Percentiles rank a stretch among this genome's conserved stretches.
These are phyloP conservation scores for Gadopsis bispinosus DNA, from an alignment of 2,797 vertebrate species.

Conservation along the genomic window DNA sequence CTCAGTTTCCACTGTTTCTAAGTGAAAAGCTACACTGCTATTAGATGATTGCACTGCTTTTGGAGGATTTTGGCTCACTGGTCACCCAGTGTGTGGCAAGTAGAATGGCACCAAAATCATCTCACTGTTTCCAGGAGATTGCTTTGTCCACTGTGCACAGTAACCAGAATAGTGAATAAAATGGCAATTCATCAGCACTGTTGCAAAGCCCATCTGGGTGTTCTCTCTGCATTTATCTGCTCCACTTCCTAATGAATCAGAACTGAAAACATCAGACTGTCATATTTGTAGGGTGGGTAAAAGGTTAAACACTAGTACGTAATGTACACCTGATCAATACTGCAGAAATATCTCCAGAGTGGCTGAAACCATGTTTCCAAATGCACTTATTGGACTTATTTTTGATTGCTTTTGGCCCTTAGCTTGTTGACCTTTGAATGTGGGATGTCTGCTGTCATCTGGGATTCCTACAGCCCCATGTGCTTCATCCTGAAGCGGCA, in stretches of 20 bases:
- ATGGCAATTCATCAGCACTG: slow-evolving; percentile 45
- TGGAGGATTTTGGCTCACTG: slow-evolving; percentile 41
- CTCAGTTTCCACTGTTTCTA: slow-evolving; percentile 40
- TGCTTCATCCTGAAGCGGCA: background rate
- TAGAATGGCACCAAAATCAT: slow-evolving; percentile 60
- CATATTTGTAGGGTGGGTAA: background rate
- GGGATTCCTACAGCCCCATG: background rate
- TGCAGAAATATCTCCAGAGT: background rate
- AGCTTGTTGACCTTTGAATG: background rate
- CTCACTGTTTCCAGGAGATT: slow-evolving; percentile 53
- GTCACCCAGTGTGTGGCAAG: slow-evolving; percentile 55
- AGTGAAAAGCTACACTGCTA: slow-evolving; percentile 46
- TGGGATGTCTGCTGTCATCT: background rate
- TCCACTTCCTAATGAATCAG: slow-evolving; percentile 12
- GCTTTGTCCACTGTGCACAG: slow-evolving; percentile 56
- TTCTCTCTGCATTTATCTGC: slow-evolving; percentile 32
- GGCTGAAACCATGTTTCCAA: too few relatives aligned
- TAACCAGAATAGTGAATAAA: slow-evolving; percentile 53
- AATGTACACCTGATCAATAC: slow-evolving; percentile 9
- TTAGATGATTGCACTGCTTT: slow-evolving; percentile 61
- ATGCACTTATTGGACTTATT: too few relatives aligned
- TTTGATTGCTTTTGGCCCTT: background rate
- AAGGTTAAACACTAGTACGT: background rate
- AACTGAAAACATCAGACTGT: slow-evolving; percentile 31
- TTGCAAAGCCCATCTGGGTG: slow-evolving; percentile 45